Evolutionary conservation across 2,113 vertebrate genomes (phyloP).

Genomic region (Leuciscus idus): DNA sequence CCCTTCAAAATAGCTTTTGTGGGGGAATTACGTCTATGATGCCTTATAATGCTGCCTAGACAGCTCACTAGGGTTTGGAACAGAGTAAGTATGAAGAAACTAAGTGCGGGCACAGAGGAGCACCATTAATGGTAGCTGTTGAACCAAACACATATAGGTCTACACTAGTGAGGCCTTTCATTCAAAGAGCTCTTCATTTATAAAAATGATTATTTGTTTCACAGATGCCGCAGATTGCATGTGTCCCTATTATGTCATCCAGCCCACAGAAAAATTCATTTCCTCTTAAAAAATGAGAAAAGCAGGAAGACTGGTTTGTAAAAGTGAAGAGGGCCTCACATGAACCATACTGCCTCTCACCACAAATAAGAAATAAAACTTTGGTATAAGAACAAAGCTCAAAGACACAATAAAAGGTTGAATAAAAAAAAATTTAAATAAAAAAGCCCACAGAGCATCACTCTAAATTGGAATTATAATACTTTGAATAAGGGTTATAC

Average conservation of each 20-base stretch:
- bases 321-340: conserved; percentile 8
- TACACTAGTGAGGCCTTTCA: conserved; percentile 1
- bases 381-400: conserved; percentile 33
- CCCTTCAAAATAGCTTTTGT: no score
- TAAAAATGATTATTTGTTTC: conserved; percentile 59
- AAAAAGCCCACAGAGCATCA: not conserved
- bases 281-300: conserved; percentile 61
- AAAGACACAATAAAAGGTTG: conserved; percentile 48
- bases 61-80: not conserved
- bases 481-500: conserved; percentile 23
- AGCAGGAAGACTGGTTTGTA: conserved; percentile 51
- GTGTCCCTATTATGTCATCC: conserved; percentile 58
- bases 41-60: not conserved
- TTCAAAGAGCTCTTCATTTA: conserved; percentile 36
- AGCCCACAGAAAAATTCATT: conserved; percentile 58
- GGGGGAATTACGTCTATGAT: not conserved
- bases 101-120: not conserved
- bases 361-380: conserved; percentile 28
- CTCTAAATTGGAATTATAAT: conserved; percentile 25
- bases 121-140: not conserved
- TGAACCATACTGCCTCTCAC: conserved; percentile 13
- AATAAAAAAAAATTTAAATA: not conserved
- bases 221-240: conserved; percentile 53
- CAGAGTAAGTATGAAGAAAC: not conserved
- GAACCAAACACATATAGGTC: conserved; percentile 12